Conservation (phyloP, 35 echinoderm and acorn worm species). For the Anneissia japonica region DNA sequence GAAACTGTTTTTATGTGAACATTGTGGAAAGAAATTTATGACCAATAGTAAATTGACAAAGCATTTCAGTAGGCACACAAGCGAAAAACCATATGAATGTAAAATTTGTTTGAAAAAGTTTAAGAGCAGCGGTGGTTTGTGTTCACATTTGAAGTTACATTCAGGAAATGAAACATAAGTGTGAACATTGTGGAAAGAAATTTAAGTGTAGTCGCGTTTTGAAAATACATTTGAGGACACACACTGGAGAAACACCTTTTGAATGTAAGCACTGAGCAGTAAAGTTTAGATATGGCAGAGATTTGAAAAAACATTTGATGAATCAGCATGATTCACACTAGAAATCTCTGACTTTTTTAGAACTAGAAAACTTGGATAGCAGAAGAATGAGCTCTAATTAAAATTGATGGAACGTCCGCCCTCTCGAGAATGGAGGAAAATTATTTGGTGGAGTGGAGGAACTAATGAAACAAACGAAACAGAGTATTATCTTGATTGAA, state of each 20-base stretch:
- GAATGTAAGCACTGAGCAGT: neutral
- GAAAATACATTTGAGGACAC: neutral
- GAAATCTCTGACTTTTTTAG: too few relatives aligned
- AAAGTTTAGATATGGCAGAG: neutral
- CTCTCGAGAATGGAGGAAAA: too few relatives aligned
- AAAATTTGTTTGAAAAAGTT: neutral
- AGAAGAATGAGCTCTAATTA: too few relatives aligned
- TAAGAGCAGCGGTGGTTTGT: neutral
- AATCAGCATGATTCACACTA: too few relatives aligned
- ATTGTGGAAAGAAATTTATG: neutral
- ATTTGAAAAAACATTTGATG: neutral
- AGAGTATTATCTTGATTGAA: too few relatives aligned
- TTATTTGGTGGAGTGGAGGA: too few relatives aligned
- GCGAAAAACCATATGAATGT: neutral
- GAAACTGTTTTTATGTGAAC: too few relatives aligned
- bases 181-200: neutral
- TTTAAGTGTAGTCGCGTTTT: neutral
- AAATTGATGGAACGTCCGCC: too few relatives aligned
- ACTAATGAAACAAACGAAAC: too few relatives aligned
- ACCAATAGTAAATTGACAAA: neutral
- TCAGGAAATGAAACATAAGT: neutral
- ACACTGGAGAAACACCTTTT: neutral
- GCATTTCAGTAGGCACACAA: neutral
- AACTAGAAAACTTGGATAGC: too few relatives aligned
- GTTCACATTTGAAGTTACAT: neutral